Evolutionary conservation across 2,888 invertebrate genomes (phyloP).

Genomic region (Philonicus albiceps): DNA sequence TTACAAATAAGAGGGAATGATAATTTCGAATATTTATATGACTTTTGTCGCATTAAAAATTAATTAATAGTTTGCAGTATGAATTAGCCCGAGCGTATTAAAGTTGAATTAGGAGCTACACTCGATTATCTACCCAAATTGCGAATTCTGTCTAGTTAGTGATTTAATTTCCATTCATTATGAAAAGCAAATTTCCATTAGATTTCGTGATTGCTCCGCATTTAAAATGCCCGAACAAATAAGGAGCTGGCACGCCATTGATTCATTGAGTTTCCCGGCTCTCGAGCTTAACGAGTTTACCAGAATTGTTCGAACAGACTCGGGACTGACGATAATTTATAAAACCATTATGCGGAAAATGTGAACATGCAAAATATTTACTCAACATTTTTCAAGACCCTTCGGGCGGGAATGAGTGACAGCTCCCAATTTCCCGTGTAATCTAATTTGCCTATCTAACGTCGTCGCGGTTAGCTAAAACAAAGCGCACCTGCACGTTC

Average conservation of each 20-base stretch:
- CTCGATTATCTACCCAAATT: background rate
- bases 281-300: background rate
- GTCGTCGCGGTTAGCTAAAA: slow-evolving; percentile 45
- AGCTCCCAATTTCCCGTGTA: slow-evolving; percentile 43
- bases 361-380: slow-evolving; percentile 48
- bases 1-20: background rate
- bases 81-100: background rate
- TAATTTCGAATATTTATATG: background rate
- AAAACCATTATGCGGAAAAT: slow-evolving; percentile 47
- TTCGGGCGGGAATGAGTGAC: slow-evolving; percentile 18
- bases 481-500: slow-evolving; percentile 46
- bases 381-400: slow-evolving; percentile 21
- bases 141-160: background rate
- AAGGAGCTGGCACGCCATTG: slow-evolving; percentile 23
- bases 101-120: background rate
- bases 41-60: background rate
- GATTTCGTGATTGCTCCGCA: slow-evolving; percentile 1
- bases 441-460: slow-evolving; percentile 48
- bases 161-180: slow-evolving; percentile 31
- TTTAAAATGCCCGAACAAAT: slow-evolving; percentile 26
- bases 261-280: slow-evolving; percentile 10
- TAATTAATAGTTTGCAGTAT: background rate
- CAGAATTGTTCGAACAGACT: background rate
- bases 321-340: slow-evolving; percentile 17
- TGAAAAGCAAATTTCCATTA: background rate